Base-by-base conservation (phyloP, 2,113 vertebrate genomes). In the Ptyas mucosa region DNA sequence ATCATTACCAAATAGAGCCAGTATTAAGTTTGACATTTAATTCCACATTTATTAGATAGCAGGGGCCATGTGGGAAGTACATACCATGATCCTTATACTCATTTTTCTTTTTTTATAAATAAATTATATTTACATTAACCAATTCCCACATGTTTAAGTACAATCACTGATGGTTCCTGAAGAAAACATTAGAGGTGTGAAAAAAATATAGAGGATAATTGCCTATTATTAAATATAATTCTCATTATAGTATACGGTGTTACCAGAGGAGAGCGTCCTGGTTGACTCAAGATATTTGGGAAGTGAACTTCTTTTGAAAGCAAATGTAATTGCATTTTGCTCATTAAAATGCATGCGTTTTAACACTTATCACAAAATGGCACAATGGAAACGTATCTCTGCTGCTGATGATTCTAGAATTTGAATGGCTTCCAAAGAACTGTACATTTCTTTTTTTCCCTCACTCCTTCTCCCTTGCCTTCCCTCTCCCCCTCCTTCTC, bases 371-470 rank as follows among this genome's bases (percentile, higher is more conserved):
- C 21, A 89, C 53, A 92, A 91, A 94, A 91, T 85, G 54, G 55
- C 24, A 92, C 75, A 93, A 93, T 91, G 92, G 92, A 86, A 4
- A 93, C 89, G 46, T 18, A 1, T 11, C 92, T 90, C 29, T 23
- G 53, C 49, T 58, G 23, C 14, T 90, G 3, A 88, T 15, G 92
- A 18, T 0, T 34, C 69, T 81, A 87, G 24, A 46, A 26, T 91
- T 95, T 93, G 75, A 94, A 96, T 94, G 39, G 20, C 6, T 92
- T 57, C 91, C 91, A 88, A 94, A 52, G 39, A 90, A 61, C 9
- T 64, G 88, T 94, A 89, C 52, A 3, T 9, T 75, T 85, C 11
- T 20, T 85, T 93, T 52, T 75, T 18, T 43, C 1, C 2, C 46
- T 34, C 57, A 9, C 8, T 26, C 23, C 57, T 26, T 9, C 24